Conservation (phyloP, 2,113 vertebrate species). For the Aegithalos caudatus region DNA sequence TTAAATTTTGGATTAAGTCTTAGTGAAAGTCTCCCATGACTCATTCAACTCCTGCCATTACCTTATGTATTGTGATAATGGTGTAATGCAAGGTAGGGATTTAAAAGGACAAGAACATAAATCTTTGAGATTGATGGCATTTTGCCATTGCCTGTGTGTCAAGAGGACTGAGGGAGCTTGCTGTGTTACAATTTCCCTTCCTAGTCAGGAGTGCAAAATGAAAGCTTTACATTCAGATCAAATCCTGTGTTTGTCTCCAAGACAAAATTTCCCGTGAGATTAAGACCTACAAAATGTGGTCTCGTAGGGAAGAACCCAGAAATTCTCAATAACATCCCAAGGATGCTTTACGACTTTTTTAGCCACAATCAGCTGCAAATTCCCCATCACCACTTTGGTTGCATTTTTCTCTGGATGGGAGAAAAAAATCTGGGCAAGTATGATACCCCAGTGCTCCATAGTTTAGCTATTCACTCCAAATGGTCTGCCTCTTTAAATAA, state of each 20-base stretch:
- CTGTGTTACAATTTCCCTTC: not conserved
- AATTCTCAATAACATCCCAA: not conserved
- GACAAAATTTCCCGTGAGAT: not conserved
- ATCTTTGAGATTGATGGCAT: conserved; percentile 11
- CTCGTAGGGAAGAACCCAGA: not conserved
- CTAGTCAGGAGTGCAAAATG: not conserved
- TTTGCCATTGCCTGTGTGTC: not conserved
- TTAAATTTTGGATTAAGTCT: conserved; percentile 26
- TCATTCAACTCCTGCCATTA: conserved; percentile 16
- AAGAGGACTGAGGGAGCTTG: not conserved
- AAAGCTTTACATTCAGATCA: not conserved
- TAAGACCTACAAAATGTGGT: not conserved
- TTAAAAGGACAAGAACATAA: conserved; percentile 43
- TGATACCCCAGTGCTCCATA: not conserved
- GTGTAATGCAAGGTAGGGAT: conserved; percentile 2
- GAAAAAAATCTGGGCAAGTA: not conserved
- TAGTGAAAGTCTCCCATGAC: conserved; percentile 3
- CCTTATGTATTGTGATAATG: conserved; percentile 6
- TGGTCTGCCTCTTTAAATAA: conserved; percentile 53
- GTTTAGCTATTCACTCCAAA: not conserved
- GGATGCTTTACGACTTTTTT: not conserved
- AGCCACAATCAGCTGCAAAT: not conserved
- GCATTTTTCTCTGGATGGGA: not conserved
- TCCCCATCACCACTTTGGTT: not conserved
- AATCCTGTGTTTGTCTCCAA: not conserved